Evolutionary conservation across 2,888 invertebrate species (phyloP), one percentile per base, ranked within the genome.

Genomic region (Eledone cirrhosa): DNA sequence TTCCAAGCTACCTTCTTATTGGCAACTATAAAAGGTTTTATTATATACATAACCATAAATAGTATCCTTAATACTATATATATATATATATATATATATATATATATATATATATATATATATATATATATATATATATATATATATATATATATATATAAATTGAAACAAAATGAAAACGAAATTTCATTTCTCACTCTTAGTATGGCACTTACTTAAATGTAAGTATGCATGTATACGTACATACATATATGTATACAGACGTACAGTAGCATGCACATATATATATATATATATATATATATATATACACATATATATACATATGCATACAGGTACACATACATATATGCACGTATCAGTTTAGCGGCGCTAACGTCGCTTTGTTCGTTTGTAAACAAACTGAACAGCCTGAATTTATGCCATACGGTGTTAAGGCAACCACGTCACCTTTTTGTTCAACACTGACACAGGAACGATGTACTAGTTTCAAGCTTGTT

Each of bases 81-180:
- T n/a, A 53, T 53, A 53, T 53, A 53, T 53, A 16, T 53, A 53
- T 53, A 53, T 53, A 53, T 53, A 53, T 53, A 53, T 53, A 53
- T 53, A 16, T 53, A 53, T 53, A 53, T 53, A 53, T 53, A 53
- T 53, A 53, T 53, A 53, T 53, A 16, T 53, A 53, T 53, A 53
- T 19, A 53, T 53, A 53, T 53, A 53, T 53, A 53, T 53, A 53
- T 53, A 53, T 53, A 16, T 53, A 53, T 53, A 53, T 53, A 53
- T 53, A 53, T 53, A 53, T 53, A 53, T 16, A 53, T 53, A 53
- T 19, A 53, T 53, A 53, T 19, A 53, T 53, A 53, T 53, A 53
- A 53, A 53, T 53, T 16, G 13, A 53, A 16, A 53, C 19, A 16
- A 16, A 53, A 16, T 16, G 14, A 53, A 16, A 53, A 16, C 13